Conservation (phyloP, 1,140 invertebrate genomes). For the Frieseomelitta varia region DNA sequence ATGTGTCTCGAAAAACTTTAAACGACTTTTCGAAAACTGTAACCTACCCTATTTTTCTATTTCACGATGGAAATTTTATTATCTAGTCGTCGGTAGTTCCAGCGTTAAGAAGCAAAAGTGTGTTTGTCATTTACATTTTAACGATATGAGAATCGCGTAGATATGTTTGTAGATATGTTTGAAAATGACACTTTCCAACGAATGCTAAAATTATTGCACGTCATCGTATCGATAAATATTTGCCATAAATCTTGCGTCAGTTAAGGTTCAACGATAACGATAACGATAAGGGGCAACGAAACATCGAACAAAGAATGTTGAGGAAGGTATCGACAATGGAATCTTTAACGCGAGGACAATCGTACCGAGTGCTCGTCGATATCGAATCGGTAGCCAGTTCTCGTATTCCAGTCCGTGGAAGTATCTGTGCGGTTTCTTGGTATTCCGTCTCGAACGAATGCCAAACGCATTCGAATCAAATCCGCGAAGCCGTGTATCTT, state of each 20-base stretch:
- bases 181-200: too few relatives aligned
- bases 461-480: conserved; percentile 56
- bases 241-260: not conserved
- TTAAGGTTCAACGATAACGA: not conserved
- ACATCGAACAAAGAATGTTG: not conserved
- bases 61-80: too few relatives aligned
- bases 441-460: conserved; percentile 61
- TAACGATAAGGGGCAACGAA: not conserved
- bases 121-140: too few relatives aligned
- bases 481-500: conserved; percentile 40
- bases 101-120: too few relatives aligned
- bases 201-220: too few relatives aligned
- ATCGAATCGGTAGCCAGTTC: conserved; percentile 43
- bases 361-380: not conserved
- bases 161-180: too few relatives aligned
- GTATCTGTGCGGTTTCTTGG: conserved; percentile 42
- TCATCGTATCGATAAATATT: not conserved
- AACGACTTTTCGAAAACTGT: too few relatives aligned
- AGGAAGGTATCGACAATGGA: not conserved
- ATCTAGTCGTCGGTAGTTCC: too few relatives aligned
- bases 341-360: conserved; percentile 19
- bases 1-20: too few relatives aligned
- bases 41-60: too few relatives aligned
- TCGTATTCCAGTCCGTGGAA: conserved; percentile 25
- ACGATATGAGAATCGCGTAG: not conserved